Conservation (phyloP, 2,888 invertebrate species). For the Lysandra bellargus region DNA sequence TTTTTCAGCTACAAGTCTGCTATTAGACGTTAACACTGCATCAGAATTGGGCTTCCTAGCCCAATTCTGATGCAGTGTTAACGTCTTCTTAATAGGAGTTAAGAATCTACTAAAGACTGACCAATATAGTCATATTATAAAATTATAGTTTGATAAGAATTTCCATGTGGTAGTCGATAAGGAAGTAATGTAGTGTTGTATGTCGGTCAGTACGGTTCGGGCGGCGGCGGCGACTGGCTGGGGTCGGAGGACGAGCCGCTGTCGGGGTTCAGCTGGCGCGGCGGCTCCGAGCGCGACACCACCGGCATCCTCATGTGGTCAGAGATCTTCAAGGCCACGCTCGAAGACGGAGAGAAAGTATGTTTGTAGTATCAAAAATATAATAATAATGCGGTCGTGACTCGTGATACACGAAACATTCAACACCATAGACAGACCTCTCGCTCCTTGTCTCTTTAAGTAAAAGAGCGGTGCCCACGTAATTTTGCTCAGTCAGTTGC, state of each 20-base stretch:
- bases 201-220: constrained; percentile 71
- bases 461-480: too few relatives aligned
- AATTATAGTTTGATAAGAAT: too few relatives aligned
- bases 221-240: constrained; percentile 87
- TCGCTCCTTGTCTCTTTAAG: too few relatives aligned
- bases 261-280: constrained; percentile 96
- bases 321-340: constrained; percentile 91
- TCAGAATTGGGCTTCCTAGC: not conserved
- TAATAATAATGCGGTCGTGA: too few relatives aligned
- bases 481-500: too few relatives aligned
- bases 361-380: constrained; percentile 48
- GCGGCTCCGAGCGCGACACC: constrained; percentile 96
- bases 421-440: too few relatives aligned
- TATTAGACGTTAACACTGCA: not conserved
- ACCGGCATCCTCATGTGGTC: constrained; percentile 99
- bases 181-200: constrained; percentile 45
- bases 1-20: not conserved
- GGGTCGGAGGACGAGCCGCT: constrained; percentile 90
- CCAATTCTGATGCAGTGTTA: too few relatives aligned
- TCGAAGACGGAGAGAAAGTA: constrained; percentile 87
- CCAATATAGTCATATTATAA: constrained; percentile 45
- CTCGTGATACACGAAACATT: too few relatives aligned
- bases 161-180: not conserved
- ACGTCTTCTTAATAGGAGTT: not conserved
- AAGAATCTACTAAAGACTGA: constrained; percentile 24